Evolutionary conservation across 2,113 vertebrate species (phyloP), one percentile per base, ranked within the genome.

Genomic region (Tyrannus savana): DNA sequence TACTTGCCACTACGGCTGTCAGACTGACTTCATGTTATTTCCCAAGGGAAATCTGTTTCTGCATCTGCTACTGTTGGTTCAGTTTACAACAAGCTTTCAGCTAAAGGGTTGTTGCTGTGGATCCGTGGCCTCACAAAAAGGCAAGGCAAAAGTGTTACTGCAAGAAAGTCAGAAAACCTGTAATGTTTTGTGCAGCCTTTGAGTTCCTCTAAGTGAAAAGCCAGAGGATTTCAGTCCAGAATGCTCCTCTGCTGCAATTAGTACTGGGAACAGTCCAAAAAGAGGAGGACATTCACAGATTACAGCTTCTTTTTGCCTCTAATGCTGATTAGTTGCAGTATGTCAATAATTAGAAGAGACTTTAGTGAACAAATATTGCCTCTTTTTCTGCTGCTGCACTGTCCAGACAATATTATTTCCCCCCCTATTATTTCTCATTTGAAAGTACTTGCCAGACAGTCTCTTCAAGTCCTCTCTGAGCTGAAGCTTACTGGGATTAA

Each of bases 11-110:
- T 76, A 64, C 58, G 89, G 74, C 78, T 90, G 87, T 85, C 89
- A 73, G 63, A 68, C 60, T 58, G 63, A 67, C 68, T 77, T 71
- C 64, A 62, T 2, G 0, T 88, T 90, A 71, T 77, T 76, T 86
- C 93, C 81, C 75, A 25, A 55, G 77, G 74, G 93, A 95, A 95
- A 91, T 95, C 74, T 94, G 71, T 89, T 87, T 37, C 81, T 77
- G 59, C 88, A 73, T 93, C 93, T 89, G 95, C 58, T 87, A 42
- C 90, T 42, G 25, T 84, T 77, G n/a, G 77, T 92, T 92, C 74
- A 60, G 60, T 58, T 94, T 87, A 78, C 41, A 89, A 71, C 22
- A 47, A 64, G 68, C 59, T 88, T 92, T 89, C 79, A 78, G 77
- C 47, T 84, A 23, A 89, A 73, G 27, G 44, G 28, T 37, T 75